A percentile compares a stretch with the other conserved stretches of the same genome.
These are phyloP conservation scores for Bombyx huttoni DNA, from an alignment of 2,888 invertebrate genomes.

Conservation along the genomic window DNA sequence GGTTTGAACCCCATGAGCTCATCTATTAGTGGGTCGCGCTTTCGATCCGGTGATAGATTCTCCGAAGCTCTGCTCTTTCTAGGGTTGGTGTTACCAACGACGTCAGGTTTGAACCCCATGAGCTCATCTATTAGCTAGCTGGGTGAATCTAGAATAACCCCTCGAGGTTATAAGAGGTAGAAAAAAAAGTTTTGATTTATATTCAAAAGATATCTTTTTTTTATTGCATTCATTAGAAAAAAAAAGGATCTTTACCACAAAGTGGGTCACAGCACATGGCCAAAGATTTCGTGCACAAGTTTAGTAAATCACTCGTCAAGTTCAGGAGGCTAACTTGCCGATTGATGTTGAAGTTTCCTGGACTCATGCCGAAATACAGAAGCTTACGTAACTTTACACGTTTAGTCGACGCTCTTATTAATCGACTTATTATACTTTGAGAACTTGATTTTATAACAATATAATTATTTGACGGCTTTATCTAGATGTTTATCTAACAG, in stretches of 20 bases:
- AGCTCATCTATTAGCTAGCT: no score
- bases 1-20: no score
- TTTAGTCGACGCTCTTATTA: slow-evolving; percentile 34
- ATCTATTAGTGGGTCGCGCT: no score
- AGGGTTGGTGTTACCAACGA: no score
- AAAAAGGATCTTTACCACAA: slow-evolving; percentile 3
- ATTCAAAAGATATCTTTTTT: no score
- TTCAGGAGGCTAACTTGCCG: slow-evolving; percentile 37
- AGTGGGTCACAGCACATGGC: slow-evolving; percentile 20
- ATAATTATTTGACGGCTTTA: not conserved
- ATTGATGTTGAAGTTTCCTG: slow-evolving; percentile 54
- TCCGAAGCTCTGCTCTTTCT: no score
- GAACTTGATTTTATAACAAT: not conserved
- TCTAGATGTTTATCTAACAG: no score
- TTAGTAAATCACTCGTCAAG: slow-evolving; percentile 63
- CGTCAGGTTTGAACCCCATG: no score
- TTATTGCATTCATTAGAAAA: not conserved
- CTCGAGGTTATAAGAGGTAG: no score
- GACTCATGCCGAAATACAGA: slow-evolving; percentile 48
- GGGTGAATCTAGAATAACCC: no score
- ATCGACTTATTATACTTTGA: slow-evolving; percentile 27
- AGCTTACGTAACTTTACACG: slow-evolving; percentile 41
- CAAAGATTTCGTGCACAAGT: slow-evolving; percentile 43
- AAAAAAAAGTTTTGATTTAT: no score
- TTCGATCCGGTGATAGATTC: no score